Conservation (phyloP, 23 tunicate genomes). For the Trididemnum miniatum region DNA sequence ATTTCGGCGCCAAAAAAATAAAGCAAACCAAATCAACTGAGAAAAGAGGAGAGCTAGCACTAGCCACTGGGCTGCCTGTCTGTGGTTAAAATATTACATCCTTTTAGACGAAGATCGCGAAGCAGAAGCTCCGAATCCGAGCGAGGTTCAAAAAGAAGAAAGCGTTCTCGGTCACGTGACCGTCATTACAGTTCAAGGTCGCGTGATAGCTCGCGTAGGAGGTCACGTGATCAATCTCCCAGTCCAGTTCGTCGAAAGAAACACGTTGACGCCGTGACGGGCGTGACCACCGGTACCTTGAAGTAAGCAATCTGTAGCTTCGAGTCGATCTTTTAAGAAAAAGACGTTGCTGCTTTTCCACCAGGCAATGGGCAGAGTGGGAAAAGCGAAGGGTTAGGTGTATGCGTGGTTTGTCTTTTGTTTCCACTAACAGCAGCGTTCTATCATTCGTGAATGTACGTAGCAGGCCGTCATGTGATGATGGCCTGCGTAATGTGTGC, state of each 20-base stretch:
- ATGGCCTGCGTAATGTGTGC: too few species aligned
- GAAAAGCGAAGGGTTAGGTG: too few species aligned
- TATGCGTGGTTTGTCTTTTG: too few species aligned
- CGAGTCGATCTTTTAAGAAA: too few species aligned
- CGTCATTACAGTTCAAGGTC: constrained; percentile 19
- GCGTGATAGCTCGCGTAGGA: constrained; percentile 21
- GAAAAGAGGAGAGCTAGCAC: too few species aligned
- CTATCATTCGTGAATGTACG: too few species aligned
- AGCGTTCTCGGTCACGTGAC: constrained; percentile 52
- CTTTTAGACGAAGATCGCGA: constrained; percentile 36
- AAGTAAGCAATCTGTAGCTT: constrained; percentile 49
- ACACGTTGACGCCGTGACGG: constrained; percentile 61
- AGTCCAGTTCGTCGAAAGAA: constrained; percentile 42
- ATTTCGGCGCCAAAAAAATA: too few species aligned
- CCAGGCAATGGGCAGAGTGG: too few species aligned
- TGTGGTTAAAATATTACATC: background rate
- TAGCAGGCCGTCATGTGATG: too few species aligned
- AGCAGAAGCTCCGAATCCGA: constrained; percentile 43
- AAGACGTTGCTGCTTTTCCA: too few species aligned
- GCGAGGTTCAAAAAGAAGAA: constrained; percentile 6
- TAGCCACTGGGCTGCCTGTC: background rate
- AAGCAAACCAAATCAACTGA: too few species aligned
- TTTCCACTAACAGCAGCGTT: too few species aligned
- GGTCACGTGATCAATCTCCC: constrained; percentile 16
- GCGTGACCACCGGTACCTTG: constrained; percentile 52